These are phyloP conservation scores for Lithosia quadra DNA, from an alignment of 2,888 invertebrate genomes.

Conservation along the genomic window DNA sequence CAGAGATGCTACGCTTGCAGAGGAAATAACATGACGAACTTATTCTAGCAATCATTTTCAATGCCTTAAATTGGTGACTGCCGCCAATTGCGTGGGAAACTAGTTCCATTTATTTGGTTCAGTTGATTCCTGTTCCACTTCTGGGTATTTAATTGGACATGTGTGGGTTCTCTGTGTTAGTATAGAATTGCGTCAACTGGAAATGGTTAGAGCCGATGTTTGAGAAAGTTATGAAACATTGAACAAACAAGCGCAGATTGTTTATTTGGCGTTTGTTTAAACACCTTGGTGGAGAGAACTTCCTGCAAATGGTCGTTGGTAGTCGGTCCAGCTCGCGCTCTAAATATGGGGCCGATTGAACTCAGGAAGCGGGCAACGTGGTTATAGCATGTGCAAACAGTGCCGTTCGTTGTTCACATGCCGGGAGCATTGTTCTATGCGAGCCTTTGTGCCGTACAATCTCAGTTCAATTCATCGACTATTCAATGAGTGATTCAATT, in stretches of 20 bases:
- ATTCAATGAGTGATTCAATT: neutral
- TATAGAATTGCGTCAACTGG: constrained; percentile 9
- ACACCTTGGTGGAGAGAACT: constrained; percentile 34
- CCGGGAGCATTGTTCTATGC: constrained; percentile 7
- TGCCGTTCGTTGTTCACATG: constrained; percentile 17
- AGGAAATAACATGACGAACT: constrained; percentile 15
- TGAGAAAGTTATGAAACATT: constrained; percentile 29
- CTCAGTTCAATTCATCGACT: neutral
- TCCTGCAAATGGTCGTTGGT: constrained; percentile 26
- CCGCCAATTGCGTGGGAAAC: constrained; percentile 10
- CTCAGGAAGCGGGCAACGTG: constrained; percentile 25
- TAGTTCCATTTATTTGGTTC: constrained; percentile 5
- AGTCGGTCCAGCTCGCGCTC: constrained; percentile 22
- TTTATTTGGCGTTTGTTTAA: constrained; percentile 34
- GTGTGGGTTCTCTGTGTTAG: neutral
- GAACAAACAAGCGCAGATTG: constrained; percentile 40
- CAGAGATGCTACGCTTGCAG: constrained; percentile 21
- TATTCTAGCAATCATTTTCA: neutral
- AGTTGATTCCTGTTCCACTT: neutral
- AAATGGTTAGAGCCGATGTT: constrained; percentile 20
- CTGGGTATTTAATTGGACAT: constrained; percentile 9
- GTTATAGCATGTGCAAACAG: constrained; percentile 33
- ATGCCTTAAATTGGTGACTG: neutral
- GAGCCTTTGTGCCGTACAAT: constrained; percentile 1
- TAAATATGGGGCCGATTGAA: constrained; percentile 33